Evolutionary conservation across 2,113 vertebrate species (phyloP).

Genomic region (Dasyurus viverrinus): DNA sequence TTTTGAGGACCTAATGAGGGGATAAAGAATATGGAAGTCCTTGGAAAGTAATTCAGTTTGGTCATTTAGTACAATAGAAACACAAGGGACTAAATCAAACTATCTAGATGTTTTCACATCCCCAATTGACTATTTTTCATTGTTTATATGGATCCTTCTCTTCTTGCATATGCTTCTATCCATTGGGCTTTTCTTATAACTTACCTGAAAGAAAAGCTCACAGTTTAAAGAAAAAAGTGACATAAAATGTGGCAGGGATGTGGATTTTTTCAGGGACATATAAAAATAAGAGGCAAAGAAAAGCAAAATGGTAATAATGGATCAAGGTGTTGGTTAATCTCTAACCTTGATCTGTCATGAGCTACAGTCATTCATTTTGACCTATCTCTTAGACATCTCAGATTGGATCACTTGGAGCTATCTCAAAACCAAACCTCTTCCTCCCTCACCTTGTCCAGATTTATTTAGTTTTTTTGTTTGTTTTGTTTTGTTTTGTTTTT

Average conservation of each 20-base stretch:
- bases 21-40: too few species aligned
- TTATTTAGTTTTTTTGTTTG: too few species aligned
- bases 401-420: not conserved
- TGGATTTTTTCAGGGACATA: not conserved
- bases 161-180: not conserved
- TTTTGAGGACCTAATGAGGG: too few species aligned
- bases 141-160: not conserved
- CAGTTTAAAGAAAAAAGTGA: not conserved
- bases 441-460: too few species aligned
- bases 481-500: too few species aligned
- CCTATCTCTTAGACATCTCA: not conserved
- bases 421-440: not conserved
- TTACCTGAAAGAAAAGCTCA: not conserved
- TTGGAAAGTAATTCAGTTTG: too few species aligned
- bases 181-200: not conserved
- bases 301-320: not conserved
- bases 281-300: not conserved
- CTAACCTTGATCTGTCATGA: not conserved
- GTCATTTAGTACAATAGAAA: too few species aligned
- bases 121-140: slow-evolving; percentile 1
- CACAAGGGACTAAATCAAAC: not conserved
- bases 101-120: slow-evolving; percentile 11
- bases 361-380: not conserved
- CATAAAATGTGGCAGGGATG: not conserved
- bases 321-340: not conserved